Percentiles rank a stretch among this genome's conserved stretches.
Evolutionary conservation across 2,888 invertebrate genomes (phyloP).

Genomic region (Calliopum simillimum): DNA sequence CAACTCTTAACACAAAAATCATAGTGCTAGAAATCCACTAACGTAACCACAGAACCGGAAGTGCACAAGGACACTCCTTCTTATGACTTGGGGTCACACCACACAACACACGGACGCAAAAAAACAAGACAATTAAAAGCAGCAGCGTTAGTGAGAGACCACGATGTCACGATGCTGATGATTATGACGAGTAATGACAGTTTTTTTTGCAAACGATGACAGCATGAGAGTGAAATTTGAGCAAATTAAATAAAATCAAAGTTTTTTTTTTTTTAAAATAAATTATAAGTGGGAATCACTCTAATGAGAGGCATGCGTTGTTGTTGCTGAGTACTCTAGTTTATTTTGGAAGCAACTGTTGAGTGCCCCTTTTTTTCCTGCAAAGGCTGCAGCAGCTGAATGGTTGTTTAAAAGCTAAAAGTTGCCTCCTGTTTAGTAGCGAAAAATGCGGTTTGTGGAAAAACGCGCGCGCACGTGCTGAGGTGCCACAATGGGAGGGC

Average conservation of each 20-base stretch:
- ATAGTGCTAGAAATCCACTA: slow-evolving; percentile 31
- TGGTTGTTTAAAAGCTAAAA: no score
- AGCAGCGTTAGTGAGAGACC: slow-evolving; percentile 29
- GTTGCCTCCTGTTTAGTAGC: slow-evolving; percentile 9
- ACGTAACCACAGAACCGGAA: slow-evolving; percentile 33
- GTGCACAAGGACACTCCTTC: slow-evolving; percentile 28
- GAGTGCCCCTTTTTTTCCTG: not conserved
- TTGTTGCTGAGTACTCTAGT: not conserved
- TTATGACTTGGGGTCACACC: no score
- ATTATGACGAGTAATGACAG: slow-evolving; percentile 19
- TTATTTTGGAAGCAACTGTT: slow-evolving; percentile 19
- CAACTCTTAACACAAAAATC: slow-evolving; percentile 6
- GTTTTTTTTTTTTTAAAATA: not conserved
- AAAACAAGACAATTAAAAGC: slow-evolving; percentile 26
- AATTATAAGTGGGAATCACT: not conserved
- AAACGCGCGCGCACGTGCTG: slow-evolving; percentile 60
- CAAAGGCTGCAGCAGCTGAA: no score
- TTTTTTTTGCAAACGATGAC: not conserved
- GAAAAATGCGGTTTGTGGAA: slow-evolving; percentile 29
- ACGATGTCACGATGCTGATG: not conserved
- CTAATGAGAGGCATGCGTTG: slow-evolving; percentile 2
- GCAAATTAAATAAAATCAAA: no score
- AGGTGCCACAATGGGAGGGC: slow-evolving; percentile 66
- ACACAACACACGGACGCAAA: no score
- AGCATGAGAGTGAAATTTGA: not conserved